These are phyloP conservation scores for Melikaiella ostensackeni DNA, from an alignment of 2,888 invertebrate genomes.

Conservation along the genomic window DNA sequence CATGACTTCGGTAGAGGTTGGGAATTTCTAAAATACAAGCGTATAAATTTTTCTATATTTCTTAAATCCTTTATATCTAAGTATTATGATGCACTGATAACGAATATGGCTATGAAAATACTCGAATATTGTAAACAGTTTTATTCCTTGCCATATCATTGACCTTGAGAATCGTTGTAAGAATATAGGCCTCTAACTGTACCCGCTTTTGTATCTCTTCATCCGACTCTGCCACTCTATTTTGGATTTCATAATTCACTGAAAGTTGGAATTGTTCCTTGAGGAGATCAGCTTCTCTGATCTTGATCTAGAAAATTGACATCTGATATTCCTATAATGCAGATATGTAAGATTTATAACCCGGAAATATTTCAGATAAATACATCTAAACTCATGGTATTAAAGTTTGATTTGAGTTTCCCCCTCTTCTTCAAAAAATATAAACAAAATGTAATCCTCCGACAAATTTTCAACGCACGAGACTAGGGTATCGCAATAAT, in stretches of 20 bases:
- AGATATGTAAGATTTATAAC: not conserved
- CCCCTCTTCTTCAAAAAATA: too few relatives aligned
- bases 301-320: not conserved
- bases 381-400: too few relatives aligned
- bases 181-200: constrained; percentile 17
- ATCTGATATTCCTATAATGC: not conserved
- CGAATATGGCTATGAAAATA: too few relatives aligned
- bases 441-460: not conserved
- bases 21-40: too few relatives aligned
- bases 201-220: not conserved
- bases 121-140: not conserved
- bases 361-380: not conserved
- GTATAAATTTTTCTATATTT: too few relatives aligned
- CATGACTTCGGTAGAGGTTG: too few relatives aligned
- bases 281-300: not conserved
- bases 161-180: not conserved
- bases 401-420: too few relatives aligned
- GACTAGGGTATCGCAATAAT: not conserved
- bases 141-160: constrained; percentile 3
- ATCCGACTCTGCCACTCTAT: not conserved
- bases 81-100: too few relatives aligned
- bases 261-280: not conserved
- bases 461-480: not conserved
- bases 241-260: not conserved
- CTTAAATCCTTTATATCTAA: too few relatives aligned